phyloP scores from a whole-genome alignment of 2,797 vertebrate genomes.

The Gallinago solitaria region DNA sequence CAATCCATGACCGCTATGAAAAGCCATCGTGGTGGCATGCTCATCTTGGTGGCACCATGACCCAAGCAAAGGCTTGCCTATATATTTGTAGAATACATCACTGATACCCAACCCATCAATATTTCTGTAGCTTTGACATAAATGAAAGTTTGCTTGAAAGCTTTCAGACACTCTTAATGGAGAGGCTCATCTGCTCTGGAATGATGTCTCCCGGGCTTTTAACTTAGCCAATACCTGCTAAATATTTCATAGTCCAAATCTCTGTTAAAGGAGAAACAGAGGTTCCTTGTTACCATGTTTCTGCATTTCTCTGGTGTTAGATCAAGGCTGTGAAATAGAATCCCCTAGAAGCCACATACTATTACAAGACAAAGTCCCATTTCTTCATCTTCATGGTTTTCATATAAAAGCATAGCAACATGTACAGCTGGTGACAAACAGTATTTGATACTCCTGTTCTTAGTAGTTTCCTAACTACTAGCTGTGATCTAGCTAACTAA shows the following conservation, averaged over 20 bases:
- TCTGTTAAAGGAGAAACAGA: neutral
- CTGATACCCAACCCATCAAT: neutral
- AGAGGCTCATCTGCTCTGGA: neutral
- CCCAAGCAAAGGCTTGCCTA: neutral
- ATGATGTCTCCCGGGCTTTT: neutral
- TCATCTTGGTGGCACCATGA: neutral
- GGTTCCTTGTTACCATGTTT: neutral
- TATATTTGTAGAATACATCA: neutral
- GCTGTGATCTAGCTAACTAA: neutral
- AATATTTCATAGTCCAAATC: constrained; percentile 35
- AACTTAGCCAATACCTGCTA: neutral
- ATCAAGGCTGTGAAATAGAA: neutral
- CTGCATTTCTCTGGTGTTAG: neutral
- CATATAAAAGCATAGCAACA: neutral
- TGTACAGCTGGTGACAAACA: neutral
- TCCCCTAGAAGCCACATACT: neutral
- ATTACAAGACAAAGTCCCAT: neutral
- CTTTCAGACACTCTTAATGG: neutral
- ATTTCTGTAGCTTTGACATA: neutral
- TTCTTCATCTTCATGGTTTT: neutral
- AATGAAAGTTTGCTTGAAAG: neutral
- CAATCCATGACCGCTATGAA: neutral
- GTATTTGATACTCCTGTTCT: neutral
- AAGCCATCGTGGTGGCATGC: neutral
- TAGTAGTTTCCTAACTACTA: neutral